phyloP scores from a whole-genome alignment of 2,797 vertebrate species.

The Acanthornis magna region DNA sequence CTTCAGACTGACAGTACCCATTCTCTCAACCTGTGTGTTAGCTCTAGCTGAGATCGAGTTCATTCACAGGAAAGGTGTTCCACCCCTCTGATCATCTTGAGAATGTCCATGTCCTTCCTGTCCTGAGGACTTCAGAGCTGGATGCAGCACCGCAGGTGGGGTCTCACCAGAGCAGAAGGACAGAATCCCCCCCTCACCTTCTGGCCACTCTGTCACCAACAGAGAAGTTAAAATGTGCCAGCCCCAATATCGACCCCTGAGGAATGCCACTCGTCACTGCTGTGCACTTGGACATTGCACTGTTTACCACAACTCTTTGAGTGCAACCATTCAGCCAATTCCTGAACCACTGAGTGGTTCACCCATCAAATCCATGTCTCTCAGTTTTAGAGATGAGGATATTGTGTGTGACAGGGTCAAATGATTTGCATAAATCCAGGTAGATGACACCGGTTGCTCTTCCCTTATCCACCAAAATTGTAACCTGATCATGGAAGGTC shows the following conservation, averaged over 20 bases:
- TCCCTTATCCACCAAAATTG: not conserved
- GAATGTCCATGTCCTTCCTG: not conserved
- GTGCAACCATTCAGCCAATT: not conserved
- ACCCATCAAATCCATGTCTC: not conserved
- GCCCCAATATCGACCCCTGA: rapidly evolving
- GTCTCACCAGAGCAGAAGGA: not conserved
- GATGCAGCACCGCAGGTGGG: not conserved
- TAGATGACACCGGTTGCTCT: not conserved
- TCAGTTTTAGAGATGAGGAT: not conserved
- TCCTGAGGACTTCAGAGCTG: not conserved
- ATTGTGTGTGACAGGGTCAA: too few relatives aligned
- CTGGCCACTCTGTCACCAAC: rapidly evolving
- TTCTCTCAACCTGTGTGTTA: not conserved
- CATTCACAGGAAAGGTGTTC: not conserved
- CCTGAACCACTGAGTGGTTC: not conserved
- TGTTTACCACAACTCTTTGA: not conserved
- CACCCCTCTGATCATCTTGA: not conserved
- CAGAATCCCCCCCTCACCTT: not conserved
- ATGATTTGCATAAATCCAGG: not conserved
- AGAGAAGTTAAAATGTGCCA: rapidly evolving
- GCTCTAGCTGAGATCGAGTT: not conserved
- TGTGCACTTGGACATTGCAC: too few relatives aligned
- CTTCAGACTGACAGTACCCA: not conserved
- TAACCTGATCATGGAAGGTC: not conserved
- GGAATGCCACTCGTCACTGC: not conserved